phyloP scores from a whole-genome alignment of 2,888 invertebrate genomes.

The Camptogramma bilineatum region DNA sequence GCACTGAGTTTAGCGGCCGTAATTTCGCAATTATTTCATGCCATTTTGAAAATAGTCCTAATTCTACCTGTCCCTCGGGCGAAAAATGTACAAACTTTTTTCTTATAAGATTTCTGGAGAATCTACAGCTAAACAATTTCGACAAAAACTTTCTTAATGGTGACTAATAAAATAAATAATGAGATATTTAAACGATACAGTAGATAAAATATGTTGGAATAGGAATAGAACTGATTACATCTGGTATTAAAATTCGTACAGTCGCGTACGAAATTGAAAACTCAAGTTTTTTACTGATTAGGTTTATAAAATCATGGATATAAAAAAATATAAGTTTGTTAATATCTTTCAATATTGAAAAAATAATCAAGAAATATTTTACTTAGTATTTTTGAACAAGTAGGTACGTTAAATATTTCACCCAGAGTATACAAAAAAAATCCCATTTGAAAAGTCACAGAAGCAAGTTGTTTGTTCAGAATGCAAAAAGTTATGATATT shows the following conservation, averaged over 20 bases:
- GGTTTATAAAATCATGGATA: no score
- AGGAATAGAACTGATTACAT: conserved; percentile 48
- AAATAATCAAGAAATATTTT: no score
- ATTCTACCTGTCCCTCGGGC: conserved; percentile 73
- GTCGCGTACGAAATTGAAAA: conserved; percentile 37
- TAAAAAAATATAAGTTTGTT: no score
- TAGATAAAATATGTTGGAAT: conserved; percentile 36
- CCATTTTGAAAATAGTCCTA: conserved; percentile 60
- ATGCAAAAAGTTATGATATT: background rate
- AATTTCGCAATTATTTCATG: conserved; percentile 79
- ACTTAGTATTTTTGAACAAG: no score
- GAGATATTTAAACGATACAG: conserved; percentile 40
- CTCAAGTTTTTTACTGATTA: background rate
- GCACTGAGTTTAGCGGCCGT: conserved; percentile 76
- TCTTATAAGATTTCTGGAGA: background rate
- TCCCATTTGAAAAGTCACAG: background rate
- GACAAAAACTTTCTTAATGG: background rate
- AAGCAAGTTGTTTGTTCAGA: background rate
- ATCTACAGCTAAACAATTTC: background rate
- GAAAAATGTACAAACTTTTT: conserved; percentile 36
- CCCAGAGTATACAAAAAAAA: background rate
- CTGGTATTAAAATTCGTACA: conserved; percentile 49
- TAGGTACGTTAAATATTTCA: background rate
- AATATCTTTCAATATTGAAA: background rate
- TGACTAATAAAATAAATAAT: conserved; percentile 14